A percentile compares a stretch with the other conserved stretches of the same genome.
Conservation (phyloP, 2,113 vertebrate genomes). For the Cyprinodon tularosa region DNA sequence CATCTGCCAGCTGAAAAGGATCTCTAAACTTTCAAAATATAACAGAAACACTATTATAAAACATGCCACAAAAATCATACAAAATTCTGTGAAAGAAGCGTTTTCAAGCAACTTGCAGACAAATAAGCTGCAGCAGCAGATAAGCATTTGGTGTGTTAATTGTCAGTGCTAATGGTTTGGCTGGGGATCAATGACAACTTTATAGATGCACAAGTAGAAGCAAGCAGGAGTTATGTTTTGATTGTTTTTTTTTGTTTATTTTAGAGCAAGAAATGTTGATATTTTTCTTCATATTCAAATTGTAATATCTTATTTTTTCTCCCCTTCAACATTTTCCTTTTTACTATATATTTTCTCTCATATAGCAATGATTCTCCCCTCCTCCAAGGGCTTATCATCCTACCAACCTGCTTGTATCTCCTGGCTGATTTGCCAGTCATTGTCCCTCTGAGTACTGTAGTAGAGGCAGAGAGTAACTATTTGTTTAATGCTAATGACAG, state of each 20-base stretch:
- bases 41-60: slow-evolving; percentile 6
- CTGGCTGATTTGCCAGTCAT: slow-evolving; percentile 38
- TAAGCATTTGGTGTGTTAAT: slow-evolving; percentile 57
- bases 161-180: slow-evolving; percentile 56
- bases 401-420: slow-evolving; percentile 26
- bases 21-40: slow-evolving; percentile 13
- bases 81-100: slow-evolving; percentile 6
- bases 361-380: not conserved
- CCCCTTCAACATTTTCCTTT: not conserved
- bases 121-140: slow-evolving; percentile 27
- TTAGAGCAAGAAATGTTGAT: slow-evolving; percentile 25
- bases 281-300: slow-evolving; percentile 13
- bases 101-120: slow-evolving; percentile 22
- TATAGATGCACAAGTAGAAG: slow-evolving; percentile 45
- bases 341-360: not conserved
- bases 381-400: slow-evolving; percentile 29
- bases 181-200: slow-evolving; percentile 52
- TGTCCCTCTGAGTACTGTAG: slow-evolving; percentile 18
- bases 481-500: slow-evolving; percentile 62
- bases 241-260: slow-evolving; percentile 38
- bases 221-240: slow-evolving; percentile 61
- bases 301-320: slow-evolving; percentile 13
- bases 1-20: slow-evolving; percentile 24
- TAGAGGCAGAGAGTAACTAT: slow-evolving; percentile 42
- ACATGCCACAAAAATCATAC: not conserved